phyloP scores from a whole-genome alignment of 2,888 invertebrate genomes.

The Ceratothoa steindachneri region DNA sequence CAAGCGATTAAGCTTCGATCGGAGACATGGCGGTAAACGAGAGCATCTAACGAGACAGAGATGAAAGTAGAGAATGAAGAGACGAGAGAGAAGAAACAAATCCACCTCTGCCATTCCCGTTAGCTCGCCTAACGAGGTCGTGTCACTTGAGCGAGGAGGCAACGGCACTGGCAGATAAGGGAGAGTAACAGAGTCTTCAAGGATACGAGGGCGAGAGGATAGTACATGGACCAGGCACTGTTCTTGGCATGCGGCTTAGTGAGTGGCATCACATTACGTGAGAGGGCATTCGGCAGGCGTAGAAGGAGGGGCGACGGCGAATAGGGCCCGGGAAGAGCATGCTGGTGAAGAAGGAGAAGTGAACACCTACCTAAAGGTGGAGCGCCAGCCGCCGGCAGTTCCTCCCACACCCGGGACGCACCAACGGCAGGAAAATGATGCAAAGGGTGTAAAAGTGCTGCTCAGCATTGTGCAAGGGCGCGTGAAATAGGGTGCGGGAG shows the following conservation, averaged over 20 bases:
- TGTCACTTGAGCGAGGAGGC: background rate
- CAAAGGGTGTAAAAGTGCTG: slow-evolving; percentile 8
- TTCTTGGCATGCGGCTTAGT: slow-evolving; percentile 3
- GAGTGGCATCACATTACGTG: slow-evolving; percentile 8
- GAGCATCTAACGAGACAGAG: background rate
- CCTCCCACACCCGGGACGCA: slow-evolving; percentile 10
- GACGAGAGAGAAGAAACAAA: background rate
- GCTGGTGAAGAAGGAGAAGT: slow-evolving; percentile 4
- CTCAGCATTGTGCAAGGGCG: slow-evolving; percentile 10
- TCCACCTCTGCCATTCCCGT: background rate
- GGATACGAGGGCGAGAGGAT: background rate
- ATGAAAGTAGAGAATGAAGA: background rate
- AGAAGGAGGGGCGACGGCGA: background rate
- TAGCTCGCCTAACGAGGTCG: background rate
- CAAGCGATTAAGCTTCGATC: background rate
- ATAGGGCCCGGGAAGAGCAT: background rate
- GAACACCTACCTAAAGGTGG: slow-evolving; percentile 8
- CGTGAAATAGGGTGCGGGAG: slow-evolving; percentile 7
- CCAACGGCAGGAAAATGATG: slow-evolving; percentile 8
- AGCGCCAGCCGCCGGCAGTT: slow-evolving; percentile 10
- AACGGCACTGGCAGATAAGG: background rate
- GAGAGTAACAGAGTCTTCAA: background rate
- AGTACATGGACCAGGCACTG: slow-evolving; percentile 12
- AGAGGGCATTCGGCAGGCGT: slow-evolving; percentile 10
- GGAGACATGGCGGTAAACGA: background rate